Evolutionary conservation across 1,140 invertebrate species (phyloP), one percentile per base, ranked within the genome.

Genomic region (Nasonia giraulti): DNA sequence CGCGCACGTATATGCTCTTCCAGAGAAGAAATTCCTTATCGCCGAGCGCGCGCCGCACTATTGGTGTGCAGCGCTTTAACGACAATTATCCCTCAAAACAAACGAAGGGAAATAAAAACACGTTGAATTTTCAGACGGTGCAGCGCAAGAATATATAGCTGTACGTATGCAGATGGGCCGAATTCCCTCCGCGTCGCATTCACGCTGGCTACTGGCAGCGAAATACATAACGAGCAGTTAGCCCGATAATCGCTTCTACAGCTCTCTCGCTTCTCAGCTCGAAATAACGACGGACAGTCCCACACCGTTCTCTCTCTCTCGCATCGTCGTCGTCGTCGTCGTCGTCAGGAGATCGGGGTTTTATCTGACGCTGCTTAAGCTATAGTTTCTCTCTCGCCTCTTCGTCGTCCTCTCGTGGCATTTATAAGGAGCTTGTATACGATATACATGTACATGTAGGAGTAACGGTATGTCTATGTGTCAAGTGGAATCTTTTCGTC

Each of bases 261-360:
- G 68, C 17, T 44, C 77, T 79, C 66, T 71, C 78, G 78, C 71
- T n/a, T n/a, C n/a, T n/a, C n/a, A n/a, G 80, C 82, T 83, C 73
- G 82, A 77, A 83, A 83, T 83, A 83, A 83, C 82, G 74, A 83
- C 55, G 74, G 74, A 83, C 82, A 77, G 82, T 76, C 81, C 62
- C 81, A 62, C 73, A 33, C 37, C 73, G 73, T 37, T 37, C 12
- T 76, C 74, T 37, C 12, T 76, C 74, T 40, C 44, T 3, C 33
- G 20, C 44, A 3, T 27, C 40, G 55, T 80, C 80, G 27, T 27
- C 40, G n/a, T 80, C 80, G 27, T 27, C 40, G n/a, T 80, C 47
- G 50, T 80, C 79, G 55, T 80, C 80, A 50, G n/a, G 50, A 66
- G 81, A 76, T 82, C 33, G 40, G 27, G 74, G 82, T 77, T 83